Conservation (phyloP, 2,797 vertebrate genomes). For the Scarus forsteni region DNA sequence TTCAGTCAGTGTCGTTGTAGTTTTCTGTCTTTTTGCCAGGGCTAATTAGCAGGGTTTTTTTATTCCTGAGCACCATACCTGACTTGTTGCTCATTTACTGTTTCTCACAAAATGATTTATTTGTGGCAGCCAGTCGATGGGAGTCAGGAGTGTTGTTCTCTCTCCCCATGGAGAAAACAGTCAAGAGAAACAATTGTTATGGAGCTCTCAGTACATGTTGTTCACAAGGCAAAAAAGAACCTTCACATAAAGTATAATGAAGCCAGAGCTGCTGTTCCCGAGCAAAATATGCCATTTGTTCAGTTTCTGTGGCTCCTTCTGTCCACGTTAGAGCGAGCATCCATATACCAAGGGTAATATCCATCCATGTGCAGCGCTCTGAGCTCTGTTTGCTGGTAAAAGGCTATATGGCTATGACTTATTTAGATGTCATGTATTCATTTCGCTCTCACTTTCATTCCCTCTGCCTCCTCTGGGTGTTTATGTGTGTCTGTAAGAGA, state of each 20-base stretch:
- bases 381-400: conserved; percentile 32
- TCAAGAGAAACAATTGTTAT: neutral
- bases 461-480: neutral
- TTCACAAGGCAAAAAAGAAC: neutral
- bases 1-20: neutral
- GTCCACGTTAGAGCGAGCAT: conserved; percentile 19
- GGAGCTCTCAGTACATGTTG: neutral
- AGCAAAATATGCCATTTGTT: conserved; percentile 29
- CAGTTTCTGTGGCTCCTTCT: conserved; percentile 1
- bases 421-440: conserved; percentile 59
- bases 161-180: neutral
- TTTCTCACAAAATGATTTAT: neutral
- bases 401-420: conserved; percentile 42
- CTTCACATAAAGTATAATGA: neutral
- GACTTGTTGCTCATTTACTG: neutral
- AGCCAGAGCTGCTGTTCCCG: conserved; percentile 31
- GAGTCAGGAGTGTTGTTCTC: neutral
- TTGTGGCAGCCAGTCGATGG: neutral
- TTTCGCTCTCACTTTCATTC: conserved; percentile 28
- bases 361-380: conserved; percentile 13
- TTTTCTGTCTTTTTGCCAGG: neutral
- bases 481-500: conserved; percentile 20
- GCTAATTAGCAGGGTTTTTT: neutral
- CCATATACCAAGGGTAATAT: conserved; percentile 16
- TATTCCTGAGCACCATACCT: neutral